These are phyloP conservation scores for Spodoptera picta DNA, from an alignment of 2,888 invertebrate species.

Conservation along the genomic window DNA sequence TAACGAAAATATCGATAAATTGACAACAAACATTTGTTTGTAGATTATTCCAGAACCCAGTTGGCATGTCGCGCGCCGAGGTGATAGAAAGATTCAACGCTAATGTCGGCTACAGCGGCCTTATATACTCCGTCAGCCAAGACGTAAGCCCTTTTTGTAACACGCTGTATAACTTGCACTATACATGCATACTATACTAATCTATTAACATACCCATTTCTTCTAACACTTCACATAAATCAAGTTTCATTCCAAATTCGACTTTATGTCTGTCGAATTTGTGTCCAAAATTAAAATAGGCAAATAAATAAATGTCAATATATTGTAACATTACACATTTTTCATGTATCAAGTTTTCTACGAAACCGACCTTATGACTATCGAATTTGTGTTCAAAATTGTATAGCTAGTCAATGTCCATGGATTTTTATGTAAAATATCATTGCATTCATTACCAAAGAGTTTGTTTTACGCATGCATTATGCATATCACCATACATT, in stretches of 20 bases:
- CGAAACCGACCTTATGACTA: too few species aligned
- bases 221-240: slow-evolving; percentile 5
- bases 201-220: slow-evolving; percentile 14
- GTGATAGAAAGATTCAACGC: slow-evolving; percentile 98
- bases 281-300: too few species aligned
- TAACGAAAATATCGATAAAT: too few species aligned
- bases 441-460: too few species aligned
- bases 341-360: background rate
- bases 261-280: too few species aligned
- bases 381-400: too few species aligned
- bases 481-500: too few species aligned
- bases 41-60: slow-evolving; percentile 89
- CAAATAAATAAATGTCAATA: too few species aligned
- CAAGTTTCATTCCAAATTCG: too few species aligned
- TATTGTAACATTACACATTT: slow-evolving; percentile 1
- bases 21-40: slow-evolving; percentile 14
- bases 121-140: slow-evolving; percentile 98
- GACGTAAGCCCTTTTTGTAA: slow-evolving; percentile 91
- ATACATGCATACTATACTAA: slow-evolving; percentile 49
- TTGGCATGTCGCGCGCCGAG: slow-evolving; percentile 89
- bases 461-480: too few species aligned
- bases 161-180: slow-evolving; percentile 32
- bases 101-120: slow-evolving; percentile 98
- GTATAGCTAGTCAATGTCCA: slow-evolving; percentile 12
- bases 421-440: slow-evolving; percentile 14